phyloP scores from a whole-genome alignment of 2,888 invertebrate genomes.

The Trichacis sp. region DNA sequence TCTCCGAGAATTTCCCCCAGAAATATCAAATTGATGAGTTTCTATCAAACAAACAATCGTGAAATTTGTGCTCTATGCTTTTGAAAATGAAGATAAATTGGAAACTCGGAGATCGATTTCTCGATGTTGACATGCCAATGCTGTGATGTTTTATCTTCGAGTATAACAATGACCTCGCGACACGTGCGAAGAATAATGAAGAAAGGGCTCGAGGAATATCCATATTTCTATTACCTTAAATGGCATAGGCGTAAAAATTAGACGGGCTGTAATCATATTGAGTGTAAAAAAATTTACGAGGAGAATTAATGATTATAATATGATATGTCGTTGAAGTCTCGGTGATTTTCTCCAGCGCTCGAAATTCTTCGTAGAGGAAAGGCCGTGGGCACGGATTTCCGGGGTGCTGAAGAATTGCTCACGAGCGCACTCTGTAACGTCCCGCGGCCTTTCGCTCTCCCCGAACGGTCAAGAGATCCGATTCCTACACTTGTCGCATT shows the following conservation, averaged over 20 bases:
- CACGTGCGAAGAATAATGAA: conserved; percentile 11
- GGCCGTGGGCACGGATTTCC: conserved; percentile 8
- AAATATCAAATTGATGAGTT: too few relatives aligned
- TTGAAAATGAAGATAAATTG: too few relatives aligned
- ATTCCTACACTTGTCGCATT: conserved; percentile 68
- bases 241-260: conserved; percentile 58
- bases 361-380: conserved; percentile 60
- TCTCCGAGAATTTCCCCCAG: conserved; percentile 34
- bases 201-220: conserved; percentile 38
- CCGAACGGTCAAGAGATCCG: conserved; percentile 60
- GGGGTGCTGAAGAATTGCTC: too few relatives aligned
- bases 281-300: conserved; percentile 62
- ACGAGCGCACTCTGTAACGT: conserved; percentile 16
- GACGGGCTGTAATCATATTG: conserved; percentile 62
- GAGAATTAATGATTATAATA: conserved; percentile 34
- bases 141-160: conserved; percentile 66
- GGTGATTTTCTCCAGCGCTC: conserved; percentile 59
- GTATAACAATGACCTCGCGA: conserved; percentile 42
- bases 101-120: conserved; percentile 45
- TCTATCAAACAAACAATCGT: too few relatives aligned
- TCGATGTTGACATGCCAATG: conserved; percentile 67
- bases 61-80: too few relatives aligned
- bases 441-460: conserved; percentile 54
- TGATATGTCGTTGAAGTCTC: conserved; percentile 60
- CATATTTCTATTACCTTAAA: conserved; percentile 63